Conservation (phyloP, 2,113 vertebrate species). For the Ctenodactylus gundi region DNA sequence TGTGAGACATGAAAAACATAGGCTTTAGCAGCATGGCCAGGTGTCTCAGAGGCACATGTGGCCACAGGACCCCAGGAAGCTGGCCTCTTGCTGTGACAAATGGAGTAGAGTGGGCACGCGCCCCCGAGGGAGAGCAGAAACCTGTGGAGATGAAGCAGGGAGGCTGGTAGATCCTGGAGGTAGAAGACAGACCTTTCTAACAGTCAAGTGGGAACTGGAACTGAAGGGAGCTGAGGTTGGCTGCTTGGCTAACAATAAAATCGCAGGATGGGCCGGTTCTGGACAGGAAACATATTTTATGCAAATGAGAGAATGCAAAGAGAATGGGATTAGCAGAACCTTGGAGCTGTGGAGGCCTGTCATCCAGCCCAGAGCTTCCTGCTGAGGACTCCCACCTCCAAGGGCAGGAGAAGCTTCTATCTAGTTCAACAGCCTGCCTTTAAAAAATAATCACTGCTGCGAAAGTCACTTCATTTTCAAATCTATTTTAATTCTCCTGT, state of each 20-base stretch:
- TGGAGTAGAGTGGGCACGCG: not conserved
- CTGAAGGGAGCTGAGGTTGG: not conserved
- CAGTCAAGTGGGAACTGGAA: not conserved
- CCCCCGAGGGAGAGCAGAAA: not conserved
- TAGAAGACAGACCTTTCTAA: not conserved
- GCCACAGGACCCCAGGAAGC: not conserved
- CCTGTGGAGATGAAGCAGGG: not conserved
- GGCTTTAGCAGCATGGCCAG: conserved; percentile 27
- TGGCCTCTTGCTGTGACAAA: not conserved
- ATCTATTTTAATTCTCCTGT: not conserved
- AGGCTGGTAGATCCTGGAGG: not conserved
- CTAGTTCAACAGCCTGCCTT: not conserved
- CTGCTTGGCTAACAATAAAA: not conserved
- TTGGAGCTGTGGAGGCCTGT: not conserved
- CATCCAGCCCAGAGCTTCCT: not conserved
- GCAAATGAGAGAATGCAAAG: not conserved
- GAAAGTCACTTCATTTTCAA: not conserved
- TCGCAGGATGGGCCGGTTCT: not conserved
- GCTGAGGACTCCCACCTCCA: not conserved
- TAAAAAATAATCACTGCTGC: not conserved
- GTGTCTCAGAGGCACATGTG: conserved; percentile 42
- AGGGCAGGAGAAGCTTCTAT: not conserved
- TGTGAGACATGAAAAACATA: conserved; percentile 64
- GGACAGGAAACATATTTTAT: not conserved
- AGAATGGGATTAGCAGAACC: not conserved